These are phyloP conservation scores for Drosophila prolongata DNA, from an alignment of 2,888 invertebrate species.

Conservation along the genomic window DNA sequence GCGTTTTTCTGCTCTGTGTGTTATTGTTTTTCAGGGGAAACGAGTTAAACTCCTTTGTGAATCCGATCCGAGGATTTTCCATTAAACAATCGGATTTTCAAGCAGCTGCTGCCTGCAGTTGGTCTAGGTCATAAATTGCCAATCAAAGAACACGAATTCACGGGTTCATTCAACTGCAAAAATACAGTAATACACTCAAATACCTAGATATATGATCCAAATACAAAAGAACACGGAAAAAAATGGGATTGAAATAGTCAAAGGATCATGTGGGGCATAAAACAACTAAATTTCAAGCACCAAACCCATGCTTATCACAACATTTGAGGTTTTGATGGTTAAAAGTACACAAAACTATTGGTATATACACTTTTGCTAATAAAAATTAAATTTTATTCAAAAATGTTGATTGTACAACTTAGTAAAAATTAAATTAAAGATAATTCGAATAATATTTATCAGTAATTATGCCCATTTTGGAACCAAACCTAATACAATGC, in stretches of 20 bases:
- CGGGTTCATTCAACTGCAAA: slow-evolving; percentile 68
- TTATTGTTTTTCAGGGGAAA: slow-evolving; percentile 35
- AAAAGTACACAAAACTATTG: not conserved
- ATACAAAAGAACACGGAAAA: slow-evolving; percentile 17
- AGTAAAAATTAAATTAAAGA: no score
- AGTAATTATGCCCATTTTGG: no score
- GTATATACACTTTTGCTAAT: no score
- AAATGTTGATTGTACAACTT: no score
- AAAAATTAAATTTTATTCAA: no score
- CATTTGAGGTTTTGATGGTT: not conserved
- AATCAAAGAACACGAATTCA: slow-evolving; percentile 29
- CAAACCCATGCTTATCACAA: not conserved
- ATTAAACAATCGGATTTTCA: slow-evolving; percentile 49
- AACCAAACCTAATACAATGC: no score
- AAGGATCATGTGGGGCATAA: not conserved
- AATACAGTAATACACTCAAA: slow-evolving; percentile 16
- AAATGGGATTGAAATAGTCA: not conserved
- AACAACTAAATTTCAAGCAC: no score
- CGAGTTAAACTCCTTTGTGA: slow-evolving; percentile 48
- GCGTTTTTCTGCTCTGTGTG: slow-evolving; percentile 22
- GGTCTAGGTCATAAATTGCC: slow-evolving; percentile 66
- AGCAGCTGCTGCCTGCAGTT: slow-evolving; percentile 39
- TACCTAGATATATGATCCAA: not conserved
- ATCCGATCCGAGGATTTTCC: slow-evolving; percentile 13
- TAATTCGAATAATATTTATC: no score